Base-by-base conservation (phyloP, 2,797 vertebrate species). In the Serranus cabrilla region DNA sequence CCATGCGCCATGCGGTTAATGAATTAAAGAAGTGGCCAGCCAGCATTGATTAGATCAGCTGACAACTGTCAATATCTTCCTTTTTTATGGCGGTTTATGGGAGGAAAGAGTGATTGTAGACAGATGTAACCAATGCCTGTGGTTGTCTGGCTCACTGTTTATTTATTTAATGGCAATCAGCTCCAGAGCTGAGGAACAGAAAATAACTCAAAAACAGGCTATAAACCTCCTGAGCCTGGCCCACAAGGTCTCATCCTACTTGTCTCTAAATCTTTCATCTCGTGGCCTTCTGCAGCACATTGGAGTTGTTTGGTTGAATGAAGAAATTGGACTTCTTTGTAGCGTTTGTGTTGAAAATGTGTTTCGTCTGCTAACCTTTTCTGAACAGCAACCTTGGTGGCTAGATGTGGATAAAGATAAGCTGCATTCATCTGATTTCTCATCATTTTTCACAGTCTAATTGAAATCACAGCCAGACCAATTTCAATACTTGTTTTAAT, bases 1-100 rank as follows among this genome's bases (percentile, higher is more conserved):
- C 70, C 58, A 25, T 59, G 57, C 14, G 51, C 54, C 70, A 61
- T 57, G 78, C 57, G 37, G 68, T 80, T 91, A 87, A 92, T 91
- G 85, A 91, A 90, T 90, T 86, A 87, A 89, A 92, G 87, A 88
- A 84, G 78, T 80, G 68, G 76, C 81, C 82, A 78, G 87, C 83
- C 78, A 86, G 59, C 76, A 91, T 70, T 82, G 82, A 91, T 91
- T 81, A 87, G 74, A 79, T 84, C 73, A 86, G 71, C 76, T 75
- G 86, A 87, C 83, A 86, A 58, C 51, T 68, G 61, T 89, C 86
- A 66, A 85, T 89, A 85, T 78, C 39, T 74, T 74, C 14, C 43
- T 63, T 71, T 65, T 78, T 76, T 69, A 80, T 77, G 58, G 69
- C 25, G 46, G 55, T 76, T 84, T 66, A 74, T 70, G 23, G 21